These are phyloP conservation scores for Branchellion lobata DNA, from an alignment of 2,888 invertebrate species.

Conservation along the genomic window DNA sequence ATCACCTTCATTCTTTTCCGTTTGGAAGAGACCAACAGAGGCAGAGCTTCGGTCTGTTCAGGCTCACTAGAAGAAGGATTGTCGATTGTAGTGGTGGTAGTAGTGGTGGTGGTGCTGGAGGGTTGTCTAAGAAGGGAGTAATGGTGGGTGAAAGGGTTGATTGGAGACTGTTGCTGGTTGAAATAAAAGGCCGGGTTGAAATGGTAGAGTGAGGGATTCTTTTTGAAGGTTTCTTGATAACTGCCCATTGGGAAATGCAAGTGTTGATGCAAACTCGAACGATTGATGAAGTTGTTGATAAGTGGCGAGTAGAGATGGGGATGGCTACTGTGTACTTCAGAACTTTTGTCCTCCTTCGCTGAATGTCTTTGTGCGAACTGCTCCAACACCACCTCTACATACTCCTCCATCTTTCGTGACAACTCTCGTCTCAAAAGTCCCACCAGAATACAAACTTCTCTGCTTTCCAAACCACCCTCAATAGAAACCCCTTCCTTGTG, in stretches of 20 bases:
- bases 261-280: neutral
- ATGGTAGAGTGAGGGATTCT: conserved; percentile 63
- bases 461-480: neutral
- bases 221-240: neutral
- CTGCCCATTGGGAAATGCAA: neutral
- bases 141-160: too few species aligned
- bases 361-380: neutral
- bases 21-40: conserved; percentile 75
- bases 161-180: conserved; percentile 40
- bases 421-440: neutral
- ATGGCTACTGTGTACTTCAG: neutral
- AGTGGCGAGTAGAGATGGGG: neutral
- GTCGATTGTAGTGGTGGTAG: conserved; percentile 37
- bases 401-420: neutral
- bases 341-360: neutral
- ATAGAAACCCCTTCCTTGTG: neutral
- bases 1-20: neutral
- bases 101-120: too few species aligned
- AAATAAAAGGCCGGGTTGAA: conserved; percentile 68
- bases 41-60: conserved; percentile 75
- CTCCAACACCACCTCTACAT: neutral
- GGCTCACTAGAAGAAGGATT: conserved; percentile 53
- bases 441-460: neutral
- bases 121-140: too few species aligned
- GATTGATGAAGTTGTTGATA: neutral